phyloP scores from a whole-genome alignment of 2,888 invertebrate genomes.

The Agrochola macilenta region DNA sequence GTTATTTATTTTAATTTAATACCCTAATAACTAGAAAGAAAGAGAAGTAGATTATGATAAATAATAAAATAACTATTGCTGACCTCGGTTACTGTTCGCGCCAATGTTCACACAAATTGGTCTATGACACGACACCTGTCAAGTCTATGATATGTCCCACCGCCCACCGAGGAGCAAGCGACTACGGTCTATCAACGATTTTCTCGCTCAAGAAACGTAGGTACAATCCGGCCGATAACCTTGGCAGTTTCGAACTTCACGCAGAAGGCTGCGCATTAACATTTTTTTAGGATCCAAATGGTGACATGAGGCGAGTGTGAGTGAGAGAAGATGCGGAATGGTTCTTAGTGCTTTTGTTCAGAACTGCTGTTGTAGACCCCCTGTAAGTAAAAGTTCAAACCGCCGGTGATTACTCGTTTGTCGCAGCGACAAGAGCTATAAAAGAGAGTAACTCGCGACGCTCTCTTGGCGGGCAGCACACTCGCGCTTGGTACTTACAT shows the following conservation, averaged over 20 bases:
- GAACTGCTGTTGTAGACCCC: too few relatives aligned
- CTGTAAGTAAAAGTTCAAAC: too few relatives aligned
- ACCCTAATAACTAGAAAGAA: background rate
- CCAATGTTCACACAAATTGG: background rate
- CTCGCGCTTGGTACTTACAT: background rate
- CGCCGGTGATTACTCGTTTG: too few relatives aligned
- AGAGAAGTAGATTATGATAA: background rate
- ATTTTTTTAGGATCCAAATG: too few relatives aligned
- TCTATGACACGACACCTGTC: background rate
- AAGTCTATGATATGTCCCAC: background rate
- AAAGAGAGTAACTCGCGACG: background rate
- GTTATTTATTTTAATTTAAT: conserved; percentile 18
- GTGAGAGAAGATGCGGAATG: too few relatives aligned
- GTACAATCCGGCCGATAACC: too few relatives aligned
- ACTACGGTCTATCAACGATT: background rate
- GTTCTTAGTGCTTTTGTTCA: too few relatives aligned
- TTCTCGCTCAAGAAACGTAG: background rate
- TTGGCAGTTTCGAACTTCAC: too few relatives aligned
- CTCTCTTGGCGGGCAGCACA: background rate
- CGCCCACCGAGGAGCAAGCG: background rate
- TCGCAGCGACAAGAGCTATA: background rate
- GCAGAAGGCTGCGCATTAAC: too few relatives aligned
- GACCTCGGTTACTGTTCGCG: background rate
- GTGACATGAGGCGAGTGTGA: too few relatives aligned
- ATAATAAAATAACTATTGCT: background rate